Evolutionary conservation across 1,140 invertebrate species (phyloP), one percentile per base, ranked within the genome.

Genomic region (Diploscapter pachys): DNA sequence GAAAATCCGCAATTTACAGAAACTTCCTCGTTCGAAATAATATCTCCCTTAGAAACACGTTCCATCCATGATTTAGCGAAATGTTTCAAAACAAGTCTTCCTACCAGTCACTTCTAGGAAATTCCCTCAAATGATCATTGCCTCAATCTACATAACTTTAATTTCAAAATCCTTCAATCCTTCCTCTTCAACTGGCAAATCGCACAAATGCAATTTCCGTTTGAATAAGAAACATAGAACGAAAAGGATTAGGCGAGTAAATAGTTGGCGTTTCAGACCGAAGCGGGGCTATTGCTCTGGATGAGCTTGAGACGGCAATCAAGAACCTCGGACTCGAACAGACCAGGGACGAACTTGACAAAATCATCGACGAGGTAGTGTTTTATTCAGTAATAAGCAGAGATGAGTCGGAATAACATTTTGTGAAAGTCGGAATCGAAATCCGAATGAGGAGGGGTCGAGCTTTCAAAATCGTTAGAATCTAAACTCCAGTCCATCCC

Each of bases 271-370:
- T 77, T 65, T 67, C 70, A 81, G 83, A 85, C 72, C 68, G 83
- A 70, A 80, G 76, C 49, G 83, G 83, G 3, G 82, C 83, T 48
- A 85, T 85, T 63, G 83, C 81, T 2, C 65, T 85, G 49, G 82
- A 84, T 57, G 83, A 85, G 68, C 67, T 85, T 5, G 83, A 84
- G 63, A 83, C 81, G 59, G 83, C 83, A 13, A 85, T 85, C 59
- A 78, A 74, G 53, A 85, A 84, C 76, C 66, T 85, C 5, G 82
- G 81, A 49, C 64, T 83, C 52, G 81, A 83, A 56, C 69, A 78
- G 51, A 83, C 72, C 49, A 73, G 62, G 56, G 77, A 79, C 48
- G 78, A 80, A 61, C 67, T 80, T 31, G 67, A 71, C 6, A 71
- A 71, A 56, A 80, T 80, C 54, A 80, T 76, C 49, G 68, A 76